Conservation (phyloP, 2,888 invertebrate genomes). For the Lamellibrachia satsuma region DNA sequence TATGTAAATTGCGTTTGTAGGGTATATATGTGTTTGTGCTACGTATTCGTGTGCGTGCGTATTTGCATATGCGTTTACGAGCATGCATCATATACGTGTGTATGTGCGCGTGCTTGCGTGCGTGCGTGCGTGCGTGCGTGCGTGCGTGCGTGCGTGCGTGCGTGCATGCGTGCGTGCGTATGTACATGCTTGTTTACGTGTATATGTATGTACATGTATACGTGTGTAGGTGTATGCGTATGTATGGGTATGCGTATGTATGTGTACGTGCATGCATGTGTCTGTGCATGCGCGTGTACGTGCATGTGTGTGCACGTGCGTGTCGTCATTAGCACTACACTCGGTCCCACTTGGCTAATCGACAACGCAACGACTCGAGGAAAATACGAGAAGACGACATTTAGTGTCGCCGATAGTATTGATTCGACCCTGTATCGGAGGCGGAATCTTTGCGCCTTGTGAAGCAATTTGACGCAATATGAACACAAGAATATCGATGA, state of each 20-base stretch:
- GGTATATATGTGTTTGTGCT: not conserved
- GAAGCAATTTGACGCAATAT: constrained; percentile 17
- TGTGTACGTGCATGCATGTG: not conserved
- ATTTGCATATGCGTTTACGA: not conserved
- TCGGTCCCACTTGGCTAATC: not conserved
- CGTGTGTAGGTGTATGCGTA: no score
- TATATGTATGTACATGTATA: not conserved
- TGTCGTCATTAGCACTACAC: not conserved
- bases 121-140: not conserved
- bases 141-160: not conserved
- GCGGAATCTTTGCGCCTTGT: not conserved
- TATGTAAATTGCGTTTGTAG: not conserved
- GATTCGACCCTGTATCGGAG: not conserved
- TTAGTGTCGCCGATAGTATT: constrained; percentile 17
- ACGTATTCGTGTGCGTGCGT: not conserved
- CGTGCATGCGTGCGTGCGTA: not conserved
- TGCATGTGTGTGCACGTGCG: not conserved
- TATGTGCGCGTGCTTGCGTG: not conserved
- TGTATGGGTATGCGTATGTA: not conserved
- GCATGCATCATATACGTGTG: no score
- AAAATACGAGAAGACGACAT: not conserved
- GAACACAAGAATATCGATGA: constrained; percentile 13
- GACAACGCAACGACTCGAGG: not conserved
- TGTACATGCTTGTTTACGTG: not conserved
- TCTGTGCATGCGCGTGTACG: not conserved